Conservation (phyloP, 2,797 vertebrate species). For the Sandelia bainsii region DNA sequence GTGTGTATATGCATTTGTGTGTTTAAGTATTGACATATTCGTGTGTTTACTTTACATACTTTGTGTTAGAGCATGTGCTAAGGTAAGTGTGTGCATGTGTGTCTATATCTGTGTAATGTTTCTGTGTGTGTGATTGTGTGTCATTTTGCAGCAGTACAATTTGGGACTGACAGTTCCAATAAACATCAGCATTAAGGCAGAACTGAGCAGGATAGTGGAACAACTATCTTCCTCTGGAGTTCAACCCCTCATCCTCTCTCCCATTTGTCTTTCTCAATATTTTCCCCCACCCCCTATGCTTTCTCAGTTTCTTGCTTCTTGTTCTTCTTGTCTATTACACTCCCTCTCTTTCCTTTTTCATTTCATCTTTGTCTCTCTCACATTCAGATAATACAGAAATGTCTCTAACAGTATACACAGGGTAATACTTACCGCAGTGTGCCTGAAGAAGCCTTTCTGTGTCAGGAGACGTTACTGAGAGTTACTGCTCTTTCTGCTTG, state of each 20-base stretch:
- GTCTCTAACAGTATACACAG: conserved; percentile 41
- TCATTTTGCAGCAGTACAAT: conserved; percentile 29
- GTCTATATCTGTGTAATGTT: not conserved
- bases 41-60: not conserved
- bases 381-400: conserved; percentile 18
- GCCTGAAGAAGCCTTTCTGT: conserved; percentile 55
- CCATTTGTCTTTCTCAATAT: conserved; percentile 9
- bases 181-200: conserved; percentile 74
- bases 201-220: conserved; percentile 53
- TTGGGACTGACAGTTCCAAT: conserved; percentile 70
- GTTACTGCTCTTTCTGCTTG: conserved; percentile 52
- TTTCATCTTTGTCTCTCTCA: not conserved
- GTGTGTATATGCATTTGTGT: conserved; percentile 15
- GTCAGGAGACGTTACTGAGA: conserved; percentile 64
- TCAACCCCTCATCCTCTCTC: conserved; percentile 21
- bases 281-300: not conserved
- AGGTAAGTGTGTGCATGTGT: conserved; percentile 16
- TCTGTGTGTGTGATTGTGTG: not conserved
- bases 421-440: conserved; percentile 11
- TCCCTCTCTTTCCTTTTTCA: not conserved
- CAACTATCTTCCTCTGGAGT: conserved; percentile 34
- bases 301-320: conserved; percentile 8
- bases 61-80: not conserved
- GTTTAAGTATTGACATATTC: conserved; percentile 22
- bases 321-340: not conserved